A percentile compares a stretch with the other conserved stretches of the same genome.
phyloP scores from a whole-genome alignment of 2,888 invertebrate genomes.

The Aleiodes leptofemur region DNA sequence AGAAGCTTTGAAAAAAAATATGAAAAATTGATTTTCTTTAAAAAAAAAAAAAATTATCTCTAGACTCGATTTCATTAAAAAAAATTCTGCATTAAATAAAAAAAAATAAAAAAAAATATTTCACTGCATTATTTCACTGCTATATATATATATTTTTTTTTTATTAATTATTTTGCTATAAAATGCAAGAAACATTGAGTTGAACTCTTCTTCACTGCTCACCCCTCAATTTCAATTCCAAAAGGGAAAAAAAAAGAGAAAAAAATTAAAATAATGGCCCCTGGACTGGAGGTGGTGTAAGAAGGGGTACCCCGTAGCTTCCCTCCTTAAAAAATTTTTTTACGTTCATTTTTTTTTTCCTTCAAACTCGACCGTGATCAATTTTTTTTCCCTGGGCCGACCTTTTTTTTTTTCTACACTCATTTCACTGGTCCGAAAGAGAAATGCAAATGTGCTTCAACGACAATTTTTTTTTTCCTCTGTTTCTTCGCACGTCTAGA shows the following conservation, averaged over 20 bases:
- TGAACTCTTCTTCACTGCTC: slow-evolving; percentile 6
- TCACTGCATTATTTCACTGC: no score
- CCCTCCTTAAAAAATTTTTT: slow-evolving; percentile 45
- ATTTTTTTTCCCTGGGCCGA: slow-evolving; percentile 34
- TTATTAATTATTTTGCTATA: not conserved
- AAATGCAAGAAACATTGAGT: not conserved
- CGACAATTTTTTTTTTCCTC: slow-evolving; percentile 32
- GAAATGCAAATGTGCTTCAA: slow-evolving; percentile 50
- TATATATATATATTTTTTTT: no score
- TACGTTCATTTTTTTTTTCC: slow-evolving; percentile 50
- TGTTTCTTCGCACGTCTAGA: slow-evolving; percentile 35
- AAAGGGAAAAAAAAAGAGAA: slow-evolving; percentile 47
- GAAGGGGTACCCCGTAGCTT: slow-evolving; percentile 23
- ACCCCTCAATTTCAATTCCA: slow-evolving; percentile 51
- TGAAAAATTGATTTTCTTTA: no score
- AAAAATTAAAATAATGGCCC: slow-evolving; percentile 54
- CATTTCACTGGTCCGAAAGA: slow-evolving; percentile 28
- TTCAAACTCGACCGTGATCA: slow-evolving; percentile 14
- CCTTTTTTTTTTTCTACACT: slow-evolving; percentile 35
- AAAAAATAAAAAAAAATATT: not conserved
- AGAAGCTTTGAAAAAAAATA: no score
- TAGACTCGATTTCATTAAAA: no score
- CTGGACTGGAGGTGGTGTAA: slow-evolving; percentile 47
- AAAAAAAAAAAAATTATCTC: no score
- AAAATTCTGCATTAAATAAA: not conserved